Evolutionary conservation across 2,888 invertebrate species (phyloP).

Genomic region (Clitarchus hookeri): DNA sequence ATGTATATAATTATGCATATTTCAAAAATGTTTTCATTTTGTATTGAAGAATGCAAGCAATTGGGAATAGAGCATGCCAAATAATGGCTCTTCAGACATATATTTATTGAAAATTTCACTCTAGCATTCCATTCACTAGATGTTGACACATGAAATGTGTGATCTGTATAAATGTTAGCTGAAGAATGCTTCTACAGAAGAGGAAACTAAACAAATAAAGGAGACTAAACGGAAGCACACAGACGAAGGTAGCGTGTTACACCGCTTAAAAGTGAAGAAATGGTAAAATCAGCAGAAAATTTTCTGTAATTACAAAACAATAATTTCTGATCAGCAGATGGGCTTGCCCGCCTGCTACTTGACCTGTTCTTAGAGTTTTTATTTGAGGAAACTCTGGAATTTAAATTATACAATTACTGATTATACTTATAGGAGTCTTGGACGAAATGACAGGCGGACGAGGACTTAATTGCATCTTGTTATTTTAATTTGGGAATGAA

Average conservation of each 20-base stretch:
- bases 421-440: constrained; percentile 6
- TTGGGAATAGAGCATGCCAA: neutral
- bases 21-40: constrained; percentile 25
- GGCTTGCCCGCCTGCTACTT: constrained; percentile 10
- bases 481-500: constrained; percentile 15
- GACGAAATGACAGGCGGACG: constrained; percentile 18
- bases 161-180: neutral
- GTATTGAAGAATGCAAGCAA: constrained; percentile 22
- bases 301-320: neutral
- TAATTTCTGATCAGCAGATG: constrained; percentile 23
- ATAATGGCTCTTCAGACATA: neutral
- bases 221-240: constrained; percentile 6
- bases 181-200: constrained; percentile 16
- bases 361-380: constrained; percentile 17
- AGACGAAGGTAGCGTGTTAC: neutral
- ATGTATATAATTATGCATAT: constrained; percentile 26
- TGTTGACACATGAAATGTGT: constrained; percentile 25
- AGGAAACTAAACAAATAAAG: constrained; percentile 18
- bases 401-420: constrained; percentile 28
- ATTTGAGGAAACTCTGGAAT: constrained; percentile 26
- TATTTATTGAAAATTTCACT: constrained; percentile 18
- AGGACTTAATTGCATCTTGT: constrained; percentile 23
- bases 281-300: neutral
- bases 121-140: constrained; percentile 7
- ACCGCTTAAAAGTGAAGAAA: constrained; percentile 15